Conservation (phyloP, 2,797 vertebrate genomes). For the Salmo trutta region DNA sequence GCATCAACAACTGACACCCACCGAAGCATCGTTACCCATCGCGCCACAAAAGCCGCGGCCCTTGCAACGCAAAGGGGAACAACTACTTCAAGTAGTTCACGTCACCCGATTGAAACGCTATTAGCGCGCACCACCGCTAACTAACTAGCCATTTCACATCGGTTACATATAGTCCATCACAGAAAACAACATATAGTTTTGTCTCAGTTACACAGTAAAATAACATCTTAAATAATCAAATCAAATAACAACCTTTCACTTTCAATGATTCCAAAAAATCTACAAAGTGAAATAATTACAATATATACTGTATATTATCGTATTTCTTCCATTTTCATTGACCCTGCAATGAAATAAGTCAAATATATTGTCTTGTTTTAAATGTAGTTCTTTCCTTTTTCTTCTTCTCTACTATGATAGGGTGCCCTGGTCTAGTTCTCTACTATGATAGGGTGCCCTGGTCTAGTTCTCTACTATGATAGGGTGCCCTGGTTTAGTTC, state of each 20-base stretch:
- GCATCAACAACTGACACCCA: too few species aligned
- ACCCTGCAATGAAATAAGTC: constrained; percentile 82
- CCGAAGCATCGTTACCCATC: too few species aligned
- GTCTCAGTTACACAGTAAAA: constrained; percentile 80
- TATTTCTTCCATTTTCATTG: constrained; percentile 74
- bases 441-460: too few species aligned
- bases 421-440: too few species aligned
- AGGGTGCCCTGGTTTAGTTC: too few species aligned
- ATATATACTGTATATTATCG: constrained; percentile 56
- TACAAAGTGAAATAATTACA: constrained; percentile 80
- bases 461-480: constrained; percentile 45
- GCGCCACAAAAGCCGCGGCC: too few species aligned
- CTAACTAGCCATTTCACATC: too few species aligned
- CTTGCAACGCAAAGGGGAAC: too few species aligned
- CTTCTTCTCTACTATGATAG: background rate
- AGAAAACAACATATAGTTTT: constrained; percentile 76
- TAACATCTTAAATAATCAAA: constrained; percentile 85
- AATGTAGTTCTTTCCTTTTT: constrained; percentile 64
- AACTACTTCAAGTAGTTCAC: too few species aligned
- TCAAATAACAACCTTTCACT: constrained; percentile 82
- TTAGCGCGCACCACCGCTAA: too few species aligned
- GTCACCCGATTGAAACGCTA: too few species aligned
- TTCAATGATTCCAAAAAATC: constrained; percentile 82
- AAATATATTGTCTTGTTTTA: constrained; percentile 79
- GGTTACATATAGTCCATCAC: constrained; percentile 64